Percentiles rank a stretch among this genome's conserved stretches.
Conservation (phyloP, 2,113 vertebrate genomes). For the Pluvianellus socialis region DNA sequence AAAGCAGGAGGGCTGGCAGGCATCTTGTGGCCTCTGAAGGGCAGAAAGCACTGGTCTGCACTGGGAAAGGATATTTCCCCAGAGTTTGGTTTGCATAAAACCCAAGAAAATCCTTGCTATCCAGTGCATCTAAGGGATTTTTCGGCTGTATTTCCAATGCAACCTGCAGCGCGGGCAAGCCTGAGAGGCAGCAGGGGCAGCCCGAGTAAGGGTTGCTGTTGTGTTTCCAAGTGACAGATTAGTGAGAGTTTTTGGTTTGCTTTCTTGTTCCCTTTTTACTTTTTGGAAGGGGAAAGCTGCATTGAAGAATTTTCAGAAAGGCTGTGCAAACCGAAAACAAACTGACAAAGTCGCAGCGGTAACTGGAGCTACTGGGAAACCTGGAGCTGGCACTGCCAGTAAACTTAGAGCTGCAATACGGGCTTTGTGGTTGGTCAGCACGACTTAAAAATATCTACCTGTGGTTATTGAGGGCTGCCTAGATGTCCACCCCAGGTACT, state of each 20-base stretch:
- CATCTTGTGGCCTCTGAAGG: background rate
- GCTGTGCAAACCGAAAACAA: background rate
- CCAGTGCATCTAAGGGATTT: background rate
- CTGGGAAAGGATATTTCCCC: background rate
- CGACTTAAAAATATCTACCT: background rate
- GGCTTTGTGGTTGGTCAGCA: background rate
- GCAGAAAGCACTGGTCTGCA: background rate
- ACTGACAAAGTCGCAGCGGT: background rate
- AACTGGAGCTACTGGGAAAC: background rate
- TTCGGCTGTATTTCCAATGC: background rate
- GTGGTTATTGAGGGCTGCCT: background rate
- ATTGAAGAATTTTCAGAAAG: background rate
- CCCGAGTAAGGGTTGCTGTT: background rate
- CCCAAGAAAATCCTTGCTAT: background rate
- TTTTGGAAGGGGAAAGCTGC: background rate
- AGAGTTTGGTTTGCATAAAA: background rate
- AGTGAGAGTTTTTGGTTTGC: background rate
- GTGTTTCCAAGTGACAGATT: fast-evolving
- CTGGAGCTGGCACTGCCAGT: background rate
- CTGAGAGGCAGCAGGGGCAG: background rate
- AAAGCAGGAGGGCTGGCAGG: background rate
- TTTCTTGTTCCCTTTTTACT: background rate
- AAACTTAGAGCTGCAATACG: fast-evolving
- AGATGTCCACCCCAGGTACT: background rate
- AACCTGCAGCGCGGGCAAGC: fast-evolving